Percentiles rank a stretch among this genome's conserved stretches.
Conservation (phyloP, 2,797 vertebrate species). For the Phrynocephalus forsythii region DNA sequence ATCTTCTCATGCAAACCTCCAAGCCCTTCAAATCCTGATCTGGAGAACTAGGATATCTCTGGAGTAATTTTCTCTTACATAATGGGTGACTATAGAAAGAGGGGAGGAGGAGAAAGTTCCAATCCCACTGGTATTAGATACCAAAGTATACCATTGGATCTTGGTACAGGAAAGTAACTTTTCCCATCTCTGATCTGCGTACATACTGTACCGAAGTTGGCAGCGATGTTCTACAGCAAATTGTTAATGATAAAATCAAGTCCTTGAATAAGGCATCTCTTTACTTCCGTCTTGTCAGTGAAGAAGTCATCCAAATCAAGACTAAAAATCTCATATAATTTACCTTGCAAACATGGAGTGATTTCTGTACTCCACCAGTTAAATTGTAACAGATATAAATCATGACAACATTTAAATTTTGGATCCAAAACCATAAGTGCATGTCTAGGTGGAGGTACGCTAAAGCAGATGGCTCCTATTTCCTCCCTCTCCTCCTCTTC, state of each 20-base stretch:
- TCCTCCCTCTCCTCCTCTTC: neutral
- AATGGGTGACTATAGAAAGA: no score
- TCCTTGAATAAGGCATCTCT: neutral
- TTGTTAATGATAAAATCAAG: neutral
- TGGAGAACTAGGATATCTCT: no score
- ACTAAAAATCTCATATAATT: neutral
- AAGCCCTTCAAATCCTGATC: no score
- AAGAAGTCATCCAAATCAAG: conserved; percentile 22
- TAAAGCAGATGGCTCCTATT: no score
- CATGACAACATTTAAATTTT: neutral
- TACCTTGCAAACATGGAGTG: conserved; percentile 5
- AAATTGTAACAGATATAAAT: neutral
- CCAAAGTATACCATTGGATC: no score
- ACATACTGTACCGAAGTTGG: no score
- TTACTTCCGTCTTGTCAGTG: conserved; percentile 19
- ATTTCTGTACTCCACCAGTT: conserved; percentile 8
- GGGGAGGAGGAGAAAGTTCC: no score
- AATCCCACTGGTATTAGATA: no score
- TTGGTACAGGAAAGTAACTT: no score
- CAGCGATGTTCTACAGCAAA: neutral
- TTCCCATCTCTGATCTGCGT: no score
- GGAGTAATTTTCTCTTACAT: no score
- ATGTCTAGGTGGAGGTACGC: neutral
- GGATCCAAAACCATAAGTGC: neutral
- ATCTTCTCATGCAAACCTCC: no score